Base-by-base conservation (phyloP, 2,113 vertebrate species). In the Rhombomys opimus region DNA sequence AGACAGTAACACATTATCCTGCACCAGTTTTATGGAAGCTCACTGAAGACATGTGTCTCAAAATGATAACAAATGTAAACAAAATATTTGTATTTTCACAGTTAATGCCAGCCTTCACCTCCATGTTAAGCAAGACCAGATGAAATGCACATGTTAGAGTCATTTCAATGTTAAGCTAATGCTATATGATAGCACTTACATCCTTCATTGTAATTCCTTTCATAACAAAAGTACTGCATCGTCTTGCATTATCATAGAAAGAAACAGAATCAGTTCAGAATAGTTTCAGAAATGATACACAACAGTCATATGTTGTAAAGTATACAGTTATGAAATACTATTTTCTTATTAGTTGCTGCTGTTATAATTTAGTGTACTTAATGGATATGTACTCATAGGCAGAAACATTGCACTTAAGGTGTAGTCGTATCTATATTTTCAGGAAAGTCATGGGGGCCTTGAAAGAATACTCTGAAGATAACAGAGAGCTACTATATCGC, bases 111-210 rank as follows among this genome's bases (percentile, higher is more conserved):
- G 2, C 35, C 32, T 18, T 52, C 52, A 87, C 63, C 41, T 54
- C 2, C 14, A 20, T 23, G 46, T 32, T 87, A 54, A 67, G 3
- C 23, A 81, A 54, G 15, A 15, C 8, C 18, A 90, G 17, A 46
- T 35, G 32, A 54, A 57, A 54, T 10, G 1, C 57, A 3, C 2
- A 46, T 22, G 11, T 61, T 38, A 68, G 20, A 54, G 32, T 35
- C 78, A 59, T 35, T 4, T 22, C 23, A 35, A 1, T 41, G n/a
- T 30, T 59, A n/a, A 2, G 4, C n/a, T 18, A 87, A 68, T 57
- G 25, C 27, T 46, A 1, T 22, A 20, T 77, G 23, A 15, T 4
- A 1, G 14, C 9, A 5, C 20, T 22, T 25, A 7, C 6, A 12
- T 23, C 35, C 22, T n/a, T 78, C 30, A 41, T 25, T 27, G 32